Evolutionary conservation across 2,797 vertebrate genomes (phyloP).

Genomic region (Poliocrania exsul): DNA sequence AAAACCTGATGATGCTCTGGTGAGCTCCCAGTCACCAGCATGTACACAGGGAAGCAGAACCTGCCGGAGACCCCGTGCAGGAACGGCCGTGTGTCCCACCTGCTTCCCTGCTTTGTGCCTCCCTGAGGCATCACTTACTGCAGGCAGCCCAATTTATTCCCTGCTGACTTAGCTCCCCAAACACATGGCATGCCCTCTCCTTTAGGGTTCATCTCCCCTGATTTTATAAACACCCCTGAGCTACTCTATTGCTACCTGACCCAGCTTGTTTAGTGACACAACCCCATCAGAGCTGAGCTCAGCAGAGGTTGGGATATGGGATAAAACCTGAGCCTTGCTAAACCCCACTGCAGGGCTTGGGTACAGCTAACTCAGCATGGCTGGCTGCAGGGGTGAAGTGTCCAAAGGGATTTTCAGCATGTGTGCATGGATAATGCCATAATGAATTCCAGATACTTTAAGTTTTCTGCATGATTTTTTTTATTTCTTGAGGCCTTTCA

Average conservation of each 20-base stretch:
- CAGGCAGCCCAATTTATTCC: conserved; percentile 25
- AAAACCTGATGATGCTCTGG: conserved; percentile 44
- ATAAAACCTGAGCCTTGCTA: conserved; percentile 36
- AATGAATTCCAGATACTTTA: neutral
- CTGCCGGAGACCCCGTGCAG: neutral
- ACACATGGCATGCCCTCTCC: neutral
- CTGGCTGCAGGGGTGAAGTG: neutral
- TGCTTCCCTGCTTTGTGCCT: neutral
- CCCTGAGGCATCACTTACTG: neutral
- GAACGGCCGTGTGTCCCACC: neutral
- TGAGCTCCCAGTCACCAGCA: conserved; percentile 15
- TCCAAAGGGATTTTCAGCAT: neutral
- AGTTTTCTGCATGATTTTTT: neutral
- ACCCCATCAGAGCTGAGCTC: neutral
- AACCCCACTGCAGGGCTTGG: neutral
- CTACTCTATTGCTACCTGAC: neutral
- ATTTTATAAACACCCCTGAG: neutral
- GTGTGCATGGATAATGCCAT: neutral
- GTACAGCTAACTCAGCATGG: neutral
- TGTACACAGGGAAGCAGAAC: neutral
- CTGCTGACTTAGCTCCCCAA: neutral
- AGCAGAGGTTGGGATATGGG: neutral
- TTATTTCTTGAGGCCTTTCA: neutral
- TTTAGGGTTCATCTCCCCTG: conserved; percentile 25
- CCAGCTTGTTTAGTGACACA: neutral